These are phyloP conservation scores for Eupithecia centaureata DNA, from an alignment of 2,888 invertebrate genomes.

Conservation along the genomic window DNA sequence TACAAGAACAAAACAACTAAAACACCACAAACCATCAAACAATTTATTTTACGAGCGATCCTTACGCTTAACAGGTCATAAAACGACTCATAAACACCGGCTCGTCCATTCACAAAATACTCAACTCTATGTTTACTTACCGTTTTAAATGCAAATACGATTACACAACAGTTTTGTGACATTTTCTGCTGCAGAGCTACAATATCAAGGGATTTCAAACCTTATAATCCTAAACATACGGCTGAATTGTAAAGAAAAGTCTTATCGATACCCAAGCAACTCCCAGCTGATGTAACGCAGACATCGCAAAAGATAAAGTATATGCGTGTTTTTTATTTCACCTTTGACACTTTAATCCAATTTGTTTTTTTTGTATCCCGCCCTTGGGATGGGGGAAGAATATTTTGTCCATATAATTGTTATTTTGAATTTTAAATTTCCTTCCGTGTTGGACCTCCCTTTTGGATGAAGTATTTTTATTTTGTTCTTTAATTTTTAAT, in stretches of 20 bases:
- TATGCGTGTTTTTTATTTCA: constrained; percentile 79
- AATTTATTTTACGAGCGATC: constrained; percentile 79
- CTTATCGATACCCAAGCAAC: constrained; percentile 32
- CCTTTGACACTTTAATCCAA: constrained; percentile 84
- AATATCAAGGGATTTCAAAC: constrained; percentile 52
- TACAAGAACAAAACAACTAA: constrained; percentile 55
- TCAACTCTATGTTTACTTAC: constrained; percentile 76
- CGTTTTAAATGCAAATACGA: constrained; percentile 81
- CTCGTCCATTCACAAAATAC: constrained; percentile 77
- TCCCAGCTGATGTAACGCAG: constrained; percentile 69
- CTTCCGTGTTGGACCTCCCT: constrained; percentile 55
- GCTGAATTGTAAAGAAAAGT: constrained; percentile 27
- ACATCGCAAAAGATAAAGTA: constrained; percentile 71
- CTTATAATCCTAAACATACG: constrained; percentile 44
- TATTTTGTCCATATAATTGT: constrained; percentile 78
- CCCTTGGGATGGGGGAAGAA: constrained; percentile 77
- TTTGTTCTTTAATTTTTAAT: constrained; percentile 46
- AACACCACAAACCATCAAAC: constrained; percentile 61
- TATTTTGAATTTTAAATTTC: constrained; percentile 74
- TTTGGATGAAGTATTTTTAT: constrained; percentile 26
- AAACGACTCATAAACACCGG: constrained; percentile 77
- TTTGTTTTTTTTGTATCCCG: constrained; percentile 77
- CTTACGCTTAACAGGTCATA: constrained; percentile 81
- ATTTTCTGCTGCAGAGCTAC: constrained; percentile 54
- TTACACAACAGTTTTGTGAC: constrained; percentile 64